Evolutionary conservation across 2,888 invertebrate genomes (phyloP), one percentile per base, ranked within the genome.

Genomic region (Plusia festucae): DNA sequence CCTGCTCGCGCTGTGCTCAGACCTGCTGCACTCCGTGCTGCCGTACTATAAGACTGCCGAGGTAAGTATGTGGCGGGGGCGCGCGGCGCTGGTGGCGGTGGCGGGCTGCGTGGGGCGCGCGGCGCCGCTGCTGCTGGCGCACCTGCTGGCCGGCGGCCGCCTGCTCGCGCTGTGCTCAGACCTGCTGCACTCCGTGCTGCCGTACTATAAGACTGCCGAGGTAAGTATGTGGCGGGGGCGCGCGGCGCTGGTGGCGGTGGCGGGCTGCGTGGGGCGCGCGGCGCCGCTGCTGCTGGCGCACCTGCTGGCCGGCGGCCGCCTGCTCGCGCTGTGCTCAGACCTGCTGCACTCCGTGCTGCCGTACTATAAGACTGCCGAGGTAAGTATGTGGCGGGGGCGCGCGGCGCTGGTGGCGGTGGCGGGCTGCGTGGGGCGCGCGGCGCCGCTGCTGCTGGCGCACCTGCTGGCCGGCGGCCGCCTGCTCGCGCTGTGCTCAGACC

Each of bases 1-100:
- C 70, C 91, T 98, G 64, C 92, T 98, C 9, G 97, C 98, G 30
- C 95, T 98, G 3, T 98, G 98, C 86, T 98, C 98, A 4, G 98
- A 98, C 88, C 95, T 98, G 32, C 93, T 98, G 44, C 97, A 97
- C 79, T 96, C 97, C 40, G 96, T 98, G 57, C 91, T 98, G 78
- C 97, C 98, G 22, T 97, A 97, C 65, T 98, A 98, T 88, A 97
- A 97, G 82, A 98, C 98, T 60, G 98, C 98, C 8, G 98, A 98
- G 95, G 98, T 97, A 80, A 8, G n/a, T n/a, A n/a, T n/a, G 53
- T 97, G 97, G 96, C 93, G 96, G 57, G 96, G 97, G n/a, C 96
- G 97, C 54, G 96, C 97, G 4, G 96, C 96, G 15, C 90, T 98
- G 13, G 95, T 98, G 56, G 97, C 98, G 0, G 97, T 98, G 53